phyloP scores from a whole-genome alignment of 2,888 invertebrate genomes.

The Leucania comma region DNA sequence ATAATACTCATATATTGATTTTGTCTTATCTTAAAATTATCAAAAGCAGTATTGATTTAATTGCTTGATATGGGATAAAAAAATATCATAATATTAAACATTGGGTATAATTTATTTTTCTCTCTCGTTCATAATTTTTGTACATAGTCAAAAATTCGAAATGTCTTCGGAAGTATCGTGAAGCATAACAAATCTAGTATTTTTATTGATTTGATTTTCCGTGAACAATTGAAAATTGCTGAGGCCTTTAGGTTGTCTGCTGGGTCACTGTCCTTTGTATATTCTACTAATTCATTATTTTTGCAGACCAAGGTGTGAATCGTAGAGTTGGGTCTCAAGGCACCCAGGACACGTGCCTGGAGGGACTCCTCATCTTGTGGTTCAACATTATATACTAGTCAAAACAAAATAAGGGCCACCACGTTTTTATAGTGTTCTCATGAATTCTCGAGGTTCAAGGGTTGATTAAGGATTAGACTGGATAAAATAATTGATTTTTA shows the following conservation, averaged over 20 bases:
- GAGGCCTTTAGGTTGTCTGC: background rate
- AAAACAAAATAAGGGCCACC: no score
- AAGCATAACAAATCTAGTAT: slow-evolving; percentile 14
- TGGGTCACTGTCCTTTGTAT: background rate
- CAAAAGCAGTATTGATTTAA: slow-evolving; percentile 37
- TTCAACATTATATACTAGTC: no score
- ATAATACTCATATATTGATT: slow-evolving; percentile 3
- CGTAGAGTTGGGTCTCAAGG: background rate
- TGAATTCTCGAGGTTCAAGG: no score
- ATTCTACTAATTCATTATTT: background rate
- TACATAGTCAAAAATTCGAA: background rate
- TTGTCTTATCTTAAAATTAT: slow-evolving; percentile 26
- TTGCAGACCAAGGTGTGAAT: background rate
- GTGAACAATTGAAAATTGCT: slow-evolving; percentile 38
- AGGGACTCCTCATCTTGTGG: background rate
- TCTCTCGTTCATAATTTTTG: background rate
- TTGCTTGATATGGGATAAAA: slow-evolving; percentile 19
- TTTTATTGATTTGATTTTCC: slow-evolving; percentile 22
- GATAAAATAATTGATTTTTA: no score
- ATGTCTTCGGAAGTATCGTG: background rate
- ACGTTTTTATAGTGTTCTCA: no score
- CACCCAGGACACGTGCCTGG: no score
- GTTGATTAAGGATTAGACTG: no score
- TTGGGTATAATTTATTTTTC: background rate
- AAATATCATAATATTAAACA: slow-evolving; percentile 7